phyloP scores from a whole-genome alignment of 2,797 vertebrate genomes.

The Lacerta bilineata region DNA sequence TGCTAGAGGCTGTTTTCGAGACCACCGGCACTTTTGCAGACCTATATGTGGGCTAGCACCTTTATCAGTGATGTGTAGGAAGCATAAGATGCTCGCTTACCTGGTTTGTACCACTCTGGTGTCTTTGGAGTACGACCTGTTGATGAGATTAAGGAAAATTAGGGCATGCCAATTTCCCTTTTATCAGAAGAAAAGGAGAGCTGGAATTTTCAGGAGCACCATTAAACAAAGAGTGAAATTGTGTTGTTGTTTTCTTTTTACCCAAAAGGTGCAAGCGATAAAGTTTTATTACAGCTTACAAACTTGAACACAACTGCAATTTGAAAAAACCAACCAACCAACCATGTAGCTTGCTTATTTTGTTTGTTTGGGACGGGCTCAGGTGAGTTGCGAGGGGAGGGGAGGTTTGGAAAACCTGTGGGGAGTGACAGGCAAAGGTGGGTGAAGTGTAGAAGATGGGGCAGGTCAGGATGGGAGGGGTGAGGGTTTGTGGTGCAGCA shows the following conservation, averaged over 20 bases:
- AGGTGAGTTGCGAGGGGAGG: no score
- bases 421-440: no score
- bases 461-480: no score
- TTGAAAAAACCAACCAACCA: background rate
- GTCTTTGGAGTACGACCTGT: slow-evolving; percentile 86
- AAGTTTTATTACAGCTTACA: background rate
- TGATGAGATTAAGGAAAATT: slow-evolving; percentile 61
- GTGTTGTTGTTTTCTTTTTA: background rate
- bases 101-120: slow-evolving; percentile 94
- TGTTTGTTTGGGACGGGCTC: no score
- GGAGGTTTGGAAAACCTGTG: no score
- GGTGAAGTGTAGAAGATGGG: no score
- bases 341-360: no score
- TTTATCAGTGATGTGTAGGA: slow-evolving; percentile 5
- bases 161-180: slow-evolving; percentile 21
- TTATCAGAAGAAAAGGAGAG: background rate
- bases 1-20: background rate
- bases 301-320: background rate
- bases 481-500: no score
- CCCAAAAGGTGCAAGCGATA: background rate
- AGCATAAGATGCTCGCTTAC: slow-evolving; percentile 76
- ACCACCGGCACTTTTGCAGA: background rate
- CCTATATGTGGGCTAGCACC: background rate
- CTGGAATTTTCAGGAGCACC: background rate
- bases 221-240: background rate